Base-by-base conservation (phyloP, 2,888 invertebrate genomes). In the Eilema griseolum region DNA sequence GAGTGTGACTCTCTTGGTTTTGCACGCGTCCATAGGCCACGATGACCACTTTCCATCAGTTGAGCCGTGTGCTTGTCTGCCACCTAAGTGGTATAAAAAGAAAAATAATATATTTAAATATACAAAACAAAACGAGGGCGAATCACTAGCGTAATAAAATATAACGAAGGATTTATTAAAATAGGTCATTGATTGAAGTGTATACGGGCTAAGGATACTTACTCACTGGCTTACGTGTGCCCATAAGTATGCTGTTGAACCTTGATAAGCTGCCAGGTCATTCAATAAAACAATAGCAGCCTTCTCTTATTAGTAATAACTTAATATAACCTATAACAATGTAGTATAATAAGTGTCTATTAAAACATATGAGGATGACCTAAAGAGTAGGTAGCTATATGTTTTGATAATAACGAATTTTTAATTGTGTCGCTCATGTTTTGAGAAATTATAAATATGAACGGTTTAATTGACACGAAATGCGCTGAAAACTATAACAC, bases 221-320 rank as follows among this genome's bases (percentile, higher is more conserved):
- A 52, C 33, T 33, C 56, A 67, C 20, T 12, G 31, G 20, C 5
- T 64, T 57, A 69, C 41, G 69, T 59, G 23, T 59, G 41, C 12
- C 1, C 31, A 64, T 64, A 64, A 63, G 20, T 61, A 68, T 68
- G 57, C 33, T 16, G 33, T 68, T 68, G 56, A 57, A 65, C 69
- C 69, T 69, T 69, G 69, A 69, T 46, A 65, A 24, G 60, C 24
- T 69, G 69, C 69, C 69, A 69, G 64, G 23, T 60, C 57, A 62
- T 24, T 56, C 26, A n/a, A 31, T 46, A 46, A 14, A 59, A 66
- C 66, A 66, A 66, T 66, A n/a, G 59, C 24, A 33, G 37, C 59
- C 37, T 56, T 56, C 31, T 59, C 60, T 41, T n/a, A 28, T 62
- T 28, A 64, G 12, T 16, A 60, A 66, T 28, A 31, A 31, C 57